Evolutionary conservation across 2,113 vertebrate species (phyloP).

Genomic region (Aptenodytes forsteri): DNA sequence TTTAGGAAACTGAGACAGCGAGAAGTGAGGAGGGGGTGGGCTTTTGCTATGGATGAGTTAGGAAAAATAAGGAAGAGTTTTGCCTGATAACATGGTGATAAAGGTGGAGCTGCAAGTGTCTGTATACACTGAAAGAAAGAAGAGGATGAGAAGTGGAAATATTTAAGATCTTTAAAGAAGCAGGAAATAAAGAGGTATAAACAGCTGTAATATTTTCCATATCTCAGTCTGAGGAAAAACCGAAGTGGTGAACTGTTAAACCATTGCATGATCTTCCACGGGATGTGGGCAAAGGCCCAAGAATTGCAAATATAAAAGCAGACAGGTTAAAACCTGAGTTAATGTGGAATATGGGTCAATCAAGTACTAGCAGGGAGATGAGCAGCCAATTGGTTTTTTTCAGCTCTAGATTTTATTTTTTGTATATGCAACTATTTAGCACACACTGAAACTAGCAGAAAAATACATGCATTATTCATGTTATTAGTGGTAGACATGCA

Average conservation of each 20-base stretch:
- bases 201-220: neutral
- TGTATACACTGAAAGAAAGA: neutral
- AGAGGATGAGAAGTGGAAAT: neutral
- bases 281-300: neutral
- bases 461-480: neutral
- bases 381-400: neutral
- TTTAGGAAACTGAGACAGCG: neutral
- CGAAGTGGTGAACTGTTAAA: neutral
- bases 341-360: neutral
- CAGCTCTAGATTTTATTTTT: neutral
- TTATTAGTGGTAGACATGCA: neutral
- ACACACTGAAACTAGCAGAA: neutral
- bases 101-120: neutral
- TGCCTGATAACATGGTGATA: neutral
- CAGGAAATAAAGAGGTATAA: neutral
- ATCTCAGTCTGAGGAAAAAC: neutral
- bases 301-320: neutral
- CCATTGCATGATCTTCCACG: neutral
- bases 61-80: neutral
- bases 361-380: fast-evolving
- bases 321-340: neutral
- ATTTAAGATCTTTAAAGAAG: neutral
- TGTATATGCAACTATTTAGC: neutral
- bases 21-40: neutral
- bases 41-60: neutral